Evolutionary conservation across 2,113 vertebrate genomes (phyloP), one percentile per base, ranked within the genome.

Genomic region (Phoenicopterus ruber): DNA sequence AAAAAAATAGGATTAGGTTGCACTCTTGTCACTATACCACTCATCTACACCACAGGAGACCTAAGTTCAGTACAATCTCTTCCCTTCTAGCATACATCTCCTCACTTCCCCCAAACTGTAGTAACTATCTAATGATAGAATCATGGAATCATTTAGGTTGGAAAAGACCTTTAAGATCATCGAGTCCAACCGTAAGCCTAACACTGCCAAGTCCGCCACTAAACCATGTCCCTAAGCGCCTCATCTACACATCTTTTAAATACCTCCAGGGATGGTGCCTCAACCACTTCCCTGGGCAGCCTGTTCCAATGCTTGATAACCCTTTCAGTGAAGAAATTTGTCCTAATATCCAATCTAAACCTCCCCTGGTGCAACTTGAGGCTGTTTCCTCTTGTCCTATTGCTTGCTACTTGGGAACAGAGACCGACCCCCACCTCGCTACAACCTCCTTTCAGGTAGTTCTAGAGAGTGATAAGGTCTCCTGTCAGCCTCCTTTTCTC

Each of bases 381-480:
- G 7, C 7, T 2, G 0, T 83, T 70, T 29, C 24, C 3, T 44
- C 26, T 63, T 5, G 0, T 52, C 5, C 14, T 85, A 8, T 34
- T 3, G 6, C 18, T 63, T 67, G 22, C 5, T 63, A 54, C 20
- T 13, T 40, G 29, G 9, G 28, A 89, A 10, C 54, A 69, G 61
- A 76, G 42, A 47, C 18, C 1, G 0, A 25, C 4, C 11, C 7
- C 21, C 14, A 10, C 32, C 36, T 74, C 1, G 0, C 21, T n/a
- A 18, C 38, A 52, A 14, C 12, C 11, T 54, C 38, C 32, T 40
- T 65, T 66, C 34, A 67, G 46, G 52, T 29, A 61, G 15, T 2
- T 66, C 34, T 20, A 50, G 16, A 72, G 19, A 50, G 22, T 3
- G 3, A 26, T 12, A 42, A 50, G 15, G 25, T 54, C 17, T 42